These are phyloP conservation scores for Ispidina picta DNA, from an alignment of 2,797 vertebrate species.

Conservation along the genomic window DNA sequence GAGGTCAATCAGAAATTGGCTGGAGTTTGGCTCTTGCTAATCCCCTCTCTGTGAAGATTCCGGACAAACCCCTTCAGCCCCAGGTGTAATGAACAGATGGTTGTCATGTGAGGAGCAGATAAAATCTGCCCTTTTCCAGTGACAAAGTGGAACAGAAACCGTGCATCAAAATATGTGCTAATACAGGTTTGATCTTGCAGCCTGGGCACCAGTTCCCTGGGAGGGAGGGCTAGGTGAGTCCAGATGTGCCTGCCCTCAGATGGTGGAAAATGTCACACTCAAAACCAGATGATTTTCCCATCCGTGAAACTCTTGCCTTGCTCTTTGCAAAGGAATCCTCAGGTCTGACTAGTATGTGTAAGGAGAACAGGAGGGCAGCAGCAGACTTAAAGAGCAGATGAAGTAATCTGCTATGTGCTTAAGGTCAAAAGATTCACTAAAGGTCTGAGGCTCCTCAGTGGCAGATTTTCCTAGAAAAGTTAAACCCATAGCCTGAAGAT, in stretches of 20 bases:
- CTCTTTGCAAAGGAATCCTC: not conserved
- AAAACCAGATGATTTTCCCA: not conserved
- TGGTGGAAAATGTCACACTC: not conserved
- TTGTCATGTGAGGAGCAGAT: not conserved
- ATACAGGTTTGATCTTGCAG: not conserved
- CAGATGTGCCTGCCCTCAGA: not conserved
- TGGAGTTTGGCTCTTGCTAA: conserved; percentile 28
- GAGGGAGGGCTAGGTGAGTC: not conserved
- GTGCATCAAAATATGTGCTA: not conserved
- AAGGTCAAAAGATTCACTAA: not conserved
- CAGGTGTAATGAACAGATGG: not conserved
- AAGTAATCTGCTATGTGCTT: fast-evolving
- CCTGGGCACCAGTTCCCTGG: not conserved
- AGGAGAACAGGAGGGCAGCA: not conserved
- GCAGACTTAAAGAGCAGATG: not conserved
- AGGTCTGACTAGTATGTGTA: not conserved
- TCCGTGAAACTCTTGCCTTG: not conserved
- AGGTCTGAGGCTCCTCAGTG: not conserved
- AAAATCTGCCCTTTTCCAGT: not conserved
- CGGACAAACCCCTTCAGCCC: not conserved
- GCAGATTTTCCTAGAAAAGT: not conserved
- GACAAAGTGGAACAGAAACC: not conserved
- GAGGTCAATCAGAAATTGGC: conserved; percentile 46
- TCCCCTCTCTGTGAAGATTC: not conserved
- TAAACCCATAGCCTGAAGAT: not conserved